Base-by-base conservation (phyloP, 2,113 vertebrate genomes). In the Xenopus laevis region DNA sequence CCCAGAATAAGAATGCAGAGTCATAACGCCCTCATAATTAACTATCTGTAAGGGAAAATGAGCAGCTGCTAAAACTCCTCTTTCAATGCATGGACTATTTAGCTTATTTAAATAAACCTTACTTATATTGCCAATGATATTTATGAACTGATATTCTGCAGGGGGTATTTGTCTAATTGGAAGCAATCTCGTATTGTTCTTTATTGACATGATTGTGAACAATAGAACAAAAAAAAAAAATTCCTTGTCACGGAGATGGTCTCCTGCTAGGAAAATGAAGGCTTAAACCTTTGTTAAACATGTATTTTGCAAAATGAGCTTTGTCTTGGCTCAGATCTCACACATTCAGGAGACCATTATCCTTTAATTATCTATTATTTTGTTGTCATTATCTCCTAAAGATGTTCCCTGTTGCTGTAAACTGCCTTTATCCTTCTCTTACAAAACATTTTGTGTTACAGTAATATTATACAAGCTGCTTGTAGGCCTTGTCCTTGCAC, bases 341-440 rank as follows among this genome's bases (percentile, higher is more conserved):
- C 63, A 68, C 59, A 57, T 64, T 45, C 59, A 69, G 13, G 67
- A 61, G 47, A 70, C 66, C 21, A 77, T 77, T 63, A 77, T 77
- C 66, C 59, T 77, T 70, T 77, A 77, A 70, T 69, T 63, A 45
- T 53, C 21, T 77, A 77, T 77, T 77, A 77, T 77, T 77, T 77
- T 77, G 67, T 77, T 77, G 74, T 77, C 73, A 75, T 75, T 68
- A 50, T 68, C 68, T 57, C 20, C 74, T 68, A 70, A 70, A 63
- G 60, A 70, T 55, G 47, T 55, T 76, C 66, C 65, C 46, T 27
- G 2, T 60, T 76, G 59, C 58, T 68, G 72, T 62, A 65, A 45
- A 20, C 33, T 65, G 17, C 63, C 30, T 44, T 65, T 16, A 17
- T 18, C 40, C n/a, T 65, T 5, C n/a, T 46, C 33, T 65, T 65